Evolutionary conservation across 2,888 invertebrate genomes (phyloP).

Genomic region (Nesidiocoris tenuis): DNA sequence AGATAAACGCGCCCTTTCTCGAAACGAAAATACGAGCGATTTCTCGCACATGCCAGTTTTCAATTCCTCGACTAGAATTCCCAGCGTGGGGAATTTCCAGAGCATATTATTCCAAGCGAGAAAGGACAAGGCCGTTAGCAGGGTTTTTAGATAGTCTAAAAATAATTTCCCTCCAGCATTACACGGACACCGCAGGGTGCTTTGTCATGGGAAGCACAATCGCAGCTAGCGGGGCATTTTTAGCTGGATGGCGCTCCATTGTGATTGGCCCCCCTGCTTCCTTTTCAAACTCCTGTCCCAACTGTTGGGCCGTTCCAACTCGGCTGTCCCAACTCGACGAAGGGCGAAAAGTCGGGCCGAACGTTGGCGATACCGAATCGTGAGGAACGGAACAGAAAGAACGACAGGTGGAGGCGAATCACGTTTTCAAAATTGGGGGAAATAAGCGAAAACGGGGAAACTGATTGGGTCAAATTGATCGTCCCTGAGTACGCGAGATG

Average conservation of each 20-base stretch:
- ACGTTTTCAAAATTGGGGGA: neutral
- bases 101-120: too few species aligned
- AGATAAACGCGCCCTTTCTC: too few species aligned
- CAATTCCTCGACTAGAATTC: too few species aligned
- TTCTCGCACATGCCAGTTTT: too few species aligned
- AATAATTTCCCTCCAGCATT: neutral
- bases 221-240: neutral
- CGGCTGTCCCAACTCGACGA: neutral
- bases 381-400: too few species aligned
- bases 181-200: neutral
- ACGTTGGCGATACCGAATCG: neutral
- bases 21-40: too few species aligned
- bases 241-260: neutral
- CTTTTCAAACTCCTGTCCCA: neutral
- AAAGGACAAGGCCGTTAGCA: too few species aligned
- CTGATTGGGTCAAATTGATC: too few species aligned
- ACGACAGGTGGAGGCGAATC: neutral
- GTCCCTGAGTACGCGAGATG: too few species aligned
- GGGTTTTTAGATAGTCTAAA: too few species aligned
- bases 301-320: neutral
- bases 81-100: too few species aligned
- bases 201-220: neutral
- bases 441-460: neutral
- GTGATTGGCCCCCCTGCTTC: neutral
- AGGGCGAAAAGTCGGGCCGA: neutral